Evolutionary conservation across 2,888 invertebrate genomes (phyloP), one percentile per base, ranked within the genome.

Genomic region (Xestia sexstrigata): DNA sequence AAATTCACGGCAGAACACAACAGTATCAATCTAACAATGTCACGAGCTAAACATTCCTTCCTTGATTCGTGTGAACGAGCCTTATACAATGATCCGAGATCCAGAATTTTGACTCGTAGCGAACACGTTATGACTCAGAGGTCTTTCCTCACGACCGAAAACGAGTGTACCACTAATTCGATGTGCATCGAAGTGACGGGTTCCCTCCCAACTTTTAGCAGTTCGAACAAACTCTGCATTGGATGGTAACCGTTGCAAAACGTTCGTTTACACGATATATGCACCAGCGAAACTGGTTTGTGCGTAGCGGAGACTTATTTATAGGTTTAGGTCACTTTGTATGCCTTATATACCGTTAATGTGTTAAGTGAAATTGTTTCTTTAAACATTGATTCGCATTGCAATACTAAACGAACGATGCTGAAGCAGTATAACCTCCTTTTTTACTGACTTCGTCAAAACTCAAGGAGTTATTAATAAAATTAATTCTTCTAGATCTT

Each of bases 71-170:
- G 65, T 82, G 75, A 76, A 82, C 75, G 52, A 76, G 55, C 76
- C 83, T 62, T 83, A 80, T 49, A 75, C 30, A 62, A 76, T 76
- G 76, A 71, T 75, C 69, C 39, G 39, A 77, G 70, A 80, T 87
- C 77, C 81, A 82, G 79, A 84, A 77, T 74, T 86, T 82, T 78
- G 76, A 70, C 67, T 87, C 74, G 78, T 69, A 71, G 80, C 76
- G 67, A 82, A 79, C 87, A 76, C 66, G 83, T 81, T 87, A 74
- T 88, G 88, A 88, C 80, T 88, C 88, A 88, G 81, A 85, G 85
- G 79, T 85, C 77, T 87, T 81, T 85, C 87, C 79, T 75, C 39
- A 30, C 70, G 63, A 63, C 47, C 49, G 15, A 68, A 70, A 52
- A 49, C 70, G 66, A 68, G 20, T 42, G 42, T 49, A 63, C 23